Evolutionary conservation across 2,113 vertebrate genomes (phyloP).

Genomic region (Gnathonemus echidnorhynchus): DNA sequence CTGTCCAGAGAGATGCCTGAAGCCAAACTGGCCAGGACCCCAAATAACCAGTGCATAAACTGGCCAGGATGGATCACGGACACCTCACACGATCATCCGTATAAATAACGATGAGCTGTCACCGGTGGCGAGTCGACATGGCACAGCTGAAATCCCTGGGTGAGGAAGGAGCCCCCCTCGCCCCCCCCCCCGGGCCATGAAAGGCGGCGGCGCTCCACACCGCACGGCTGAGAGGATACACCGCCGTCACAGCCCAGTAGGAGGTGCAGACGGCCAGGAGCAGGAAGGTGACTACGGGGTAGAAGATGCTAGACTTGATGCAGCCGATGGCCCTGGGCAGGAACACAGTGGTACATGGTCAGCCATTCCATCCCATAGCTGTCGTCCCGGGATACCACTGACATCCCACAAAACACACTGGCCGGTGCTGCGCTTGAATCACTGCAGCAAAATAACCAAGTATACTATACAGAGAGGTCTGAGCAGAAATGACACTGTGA

Average conservation of each 20-base stretch:
- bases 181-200: neutral
- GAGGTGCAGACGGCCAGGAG: constrained; percentile 83
- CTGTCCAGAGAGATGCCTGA: neutral
- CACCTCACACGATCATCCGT: neutral
- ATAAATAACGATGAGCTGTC: neutral
- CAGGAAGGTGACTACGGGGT: constrained; percentile 84
- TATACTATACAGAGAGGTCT: neutral
- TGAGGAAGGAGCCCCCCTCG: neutral
- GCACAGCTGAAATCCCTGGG: neutral
- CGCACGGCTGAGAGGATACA: constrained; percentile 76
- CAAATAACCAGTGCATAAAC: neutral
- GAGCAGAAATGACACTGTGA: neutral
- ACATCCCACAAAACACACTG: neutral
- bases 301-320: constrained; percentile 82
- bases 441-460: neutral
- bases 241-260: constrained; percentile 82
- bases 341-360: constrained; percentile 29
- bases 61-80: neutral
- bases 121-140: neutral
- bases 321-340: constrained; percentile 76
- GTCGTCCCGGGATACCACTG: neutral
- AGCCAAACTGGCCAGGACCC: neutral
- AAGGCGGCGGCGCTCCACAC: neutral
- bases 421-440: neutral
- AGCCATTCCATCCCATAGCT: neutral